These are phyloP conservation scores for Lepilemur ruficaudatus DNA, from an alignment of 2,797 vertebrate species.

Conservation along the genomic window DNA sequence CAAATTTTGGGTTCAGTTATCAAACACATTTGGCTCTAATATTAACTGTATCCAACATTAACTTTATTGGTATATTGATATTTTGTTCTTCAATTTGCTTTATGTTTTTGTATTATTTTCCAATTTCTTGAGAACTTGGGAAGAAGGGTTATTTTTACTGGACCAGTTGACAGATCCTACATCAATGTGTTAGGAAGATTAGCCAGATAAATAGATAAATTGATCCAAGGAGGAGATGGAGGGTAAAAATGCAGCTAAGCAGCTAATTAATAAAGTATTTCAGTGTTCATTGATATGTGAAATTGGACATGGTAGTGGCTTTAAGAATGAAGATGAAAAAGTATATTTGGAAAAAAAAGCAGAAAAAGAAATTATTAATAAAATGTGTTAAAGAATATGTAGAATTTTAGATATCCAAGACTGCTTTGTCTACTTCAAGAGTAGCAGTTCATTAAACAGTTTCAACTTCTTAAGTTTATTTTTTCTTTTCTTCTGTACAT, in stretches of 20 bases:
- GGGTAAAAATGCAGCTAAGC: neutral
- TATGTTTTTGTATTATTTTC: neutral
- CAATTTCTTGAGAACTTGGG: neutral
- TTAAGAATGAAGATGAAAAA: slow-evolving; percentile 33
- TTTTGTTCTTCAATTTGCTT: neutral
- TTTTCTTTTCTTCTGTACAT: neutral
- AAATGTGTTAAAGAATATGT: neutral
- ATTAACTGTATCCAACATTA: neutral
- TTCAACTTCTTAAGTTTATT: neutral
- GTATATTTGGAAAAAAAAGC: neutral
- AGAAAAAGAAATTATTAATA: neutral
- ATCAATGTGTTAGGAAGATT: neutral
- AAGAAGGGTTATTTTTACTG: neutral
- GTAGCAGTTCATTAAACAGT: neutral
- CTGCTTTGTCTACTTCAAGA: neutral
- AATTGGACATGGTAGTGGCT: slow-evolving; percentile 1
- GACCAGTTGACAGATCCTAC: neutral
- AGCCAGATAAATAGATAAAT: neutral
- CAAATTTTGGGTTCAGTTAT: neutral
- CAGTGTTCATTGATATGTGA: neutral
- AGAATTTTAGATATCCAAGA: neutral
- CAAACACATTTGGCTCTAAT: neutral
- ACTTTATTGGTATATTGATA: neutral
- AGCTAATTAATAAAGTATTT: slow-evolving; percentile 50
- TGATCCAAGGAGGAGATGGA: neutral